Percentiles rank a stretch among this genome's conserved stretches.
These are phyloP conservation scores for Cyaniris semiargus DNA, from an alignment of 2,888 invertebrate species.

Conservation along the genomic window DNA sequence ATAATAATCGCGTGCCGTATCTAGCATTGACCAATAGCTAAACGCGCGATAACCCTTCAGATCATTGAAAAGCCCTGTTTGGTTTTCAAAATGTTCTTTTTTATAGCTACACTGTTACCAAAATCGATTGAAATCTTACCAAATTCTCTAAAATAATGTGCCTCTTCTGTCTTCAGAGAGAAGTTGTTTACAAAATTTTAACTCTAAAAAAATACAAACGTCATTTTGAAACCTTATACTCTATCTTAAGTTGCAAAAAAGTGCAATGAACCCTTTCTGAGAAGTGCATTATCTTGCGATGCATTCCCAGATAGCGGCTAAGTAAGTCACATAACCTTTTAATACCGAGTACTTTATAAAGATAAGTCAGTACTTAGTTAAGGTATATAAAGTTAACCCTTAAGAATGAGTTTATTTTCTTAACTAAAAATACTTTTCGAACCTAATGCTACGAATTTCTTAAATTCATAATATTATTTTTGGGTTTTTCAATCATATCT, in stretches of 20 bases:
- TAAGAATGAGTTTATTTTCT: neutral
- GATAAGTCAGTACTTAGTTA: constrained; percentile 38
- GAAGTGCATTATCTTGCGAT: constrained; percentile 72
- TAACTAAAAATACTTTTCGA: neutral
- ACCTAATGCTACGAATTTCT: neutral
- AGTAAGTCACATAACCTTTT: constrained; percentile 42
- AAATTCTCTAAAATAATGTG: neutral
- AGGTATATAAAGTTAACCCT: neutral
- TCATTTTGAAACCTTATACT: neutral
- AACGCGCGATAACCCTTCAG: no score
- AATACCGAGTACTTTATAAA: constrained; percentile 44
- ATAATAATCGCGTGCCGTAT: no score
- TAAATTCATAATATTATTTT: neutral
- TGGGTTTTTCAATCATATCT: neutral
- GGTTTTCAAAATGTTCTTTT: neutral
- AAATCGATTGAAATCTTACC: neutral
- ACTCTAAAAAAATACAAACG: neutral
- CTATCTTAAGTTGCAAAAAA: constrained; percentile 49
- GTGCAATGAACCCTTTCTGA: constrained; percentile 64
- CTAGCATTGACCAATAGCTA: no score
- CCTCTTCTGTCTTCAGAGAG: no score
- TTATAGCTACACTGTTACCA: neutral
- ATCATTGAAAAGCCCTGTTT: neutral
- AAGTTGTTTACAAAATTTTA: neutral
- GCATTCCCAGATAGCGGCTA: constrained; percentile 59